These are phyloP conservation scores for Aphodius sticticus DNA, from an alignment of 2,888 invertebrate genomes.

Conservation along the genomic window DNA sequence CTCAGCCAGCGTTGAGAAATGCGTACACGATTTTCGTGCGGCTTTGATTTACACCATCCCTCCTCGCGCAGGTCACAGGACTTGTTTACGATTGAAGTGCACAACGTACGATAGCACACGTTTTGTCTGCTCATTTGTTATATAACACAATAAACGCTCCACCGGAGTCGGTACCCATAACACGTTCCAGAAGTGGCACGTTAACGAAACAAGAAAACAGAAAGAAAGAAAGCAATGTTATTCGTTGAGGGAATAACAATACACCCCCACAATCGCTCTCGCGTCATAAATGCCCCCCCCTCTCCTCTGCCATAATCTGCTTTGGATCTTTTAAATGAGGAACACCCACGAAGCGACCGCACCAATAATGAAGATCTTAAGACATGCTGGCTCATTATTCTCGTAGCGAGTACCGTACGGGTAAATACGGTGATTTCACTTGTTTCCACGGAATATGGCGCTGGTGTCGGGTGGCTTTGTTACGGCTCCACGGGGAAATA, in stretches of 20 bases:
- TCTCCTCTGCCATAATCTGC: neutral
- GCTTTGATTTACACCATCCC: neutral
- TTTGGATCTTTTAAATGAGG: constrained; percentile 27
- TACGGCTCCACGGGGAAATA: neutral
- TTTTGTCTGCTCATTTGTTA: constrained; percentile 15
- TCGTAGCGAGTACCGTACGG: neutral
- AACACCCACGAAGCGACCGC: constrained; percentile 35
- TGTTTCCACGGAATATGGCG: neutral
- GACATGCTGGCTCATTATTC: constrained; percentile 35
- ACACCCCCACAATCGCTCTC: constrained; percentile 17
- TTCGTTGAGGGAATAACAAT: constrained; percentile 15
- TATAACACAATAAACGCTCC: constrained; percentile 6
- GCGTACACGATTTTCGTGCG: neutral
- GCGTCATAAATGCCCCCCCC: neutral
- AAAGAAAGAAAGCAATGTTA: constrained; percentile 12
- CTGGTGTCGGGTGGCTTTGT: neutral
- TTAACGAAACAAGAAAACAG: constrained; percentile 4
- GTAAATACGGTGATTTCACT: neutral
- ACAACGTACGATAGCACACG: constrained; percentile 4
- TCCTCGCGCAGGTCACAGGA: neutral
- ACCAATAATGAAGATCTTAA: constrained; percentile 36
- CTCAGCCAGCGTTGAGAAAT: neutral
- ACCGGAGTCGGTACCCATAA: neutral
- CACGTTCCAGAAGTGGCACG: neutral
- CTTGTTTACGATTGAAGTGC: constrained; percentile 4